These are phyloP conservation scores for Nebria ingens DNA, from an alignment of 1,140 invertebrate genomes.

Conservation along the genomic window DNA sequence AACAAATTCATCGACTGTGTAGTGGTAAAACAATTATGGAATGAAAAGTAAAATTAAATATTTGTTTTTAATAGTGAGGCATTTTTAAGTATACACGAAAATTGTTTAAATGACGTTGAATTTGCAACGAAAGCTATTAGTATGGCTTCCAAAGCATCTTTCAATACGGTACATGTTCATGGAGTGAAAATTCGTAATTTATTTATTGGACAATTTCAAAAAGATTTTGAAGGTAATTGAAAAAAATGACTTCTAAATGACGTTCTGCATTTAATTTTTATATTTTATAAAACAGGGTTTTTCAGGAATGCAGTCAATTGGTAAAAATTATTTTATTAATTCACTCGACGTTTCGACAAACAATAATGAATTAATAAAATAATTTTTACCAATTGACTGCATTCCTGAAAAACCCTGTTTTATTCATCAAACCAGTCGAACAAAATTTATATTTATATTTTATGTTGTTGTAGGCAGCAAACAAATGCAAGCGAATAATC, in stretches of 20 bases:
- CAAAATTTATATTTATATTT: constrained; percentile 19
- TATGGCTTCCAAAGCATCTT: constrained; percentile 16
- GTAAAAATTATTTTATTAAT: too few relatives aligned
- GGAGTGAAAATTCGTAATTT: constrained; percentile 14
- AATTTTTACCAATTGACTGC: too few relatives aligned
- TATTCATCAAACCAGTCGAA: too few relatives aligned
- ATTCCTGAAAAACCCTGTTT: too few relatives aligned
- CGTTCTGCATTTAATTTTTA: too few relatives aligned
- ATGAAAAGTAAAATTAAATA: constrained; percentile 11
- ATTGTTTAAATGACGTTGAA: constrained; percentile 18
- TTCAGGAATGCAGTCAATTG: too few relatives aligned
- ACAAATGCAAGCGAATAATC: constrained; percentile 17
- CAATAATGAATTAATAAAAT: constrained; percentile 18
- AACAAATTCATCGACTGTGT: too few relatives aligned
- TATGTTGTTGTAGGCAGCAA: constrained; percentile 11
- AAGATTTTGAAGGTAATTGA: constrained; percentile 18
- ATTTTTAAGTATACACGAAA: constrained; percentile 14
- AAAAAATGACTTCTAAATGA: background rate
- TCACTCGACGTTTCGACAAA: too few relatives aligned
- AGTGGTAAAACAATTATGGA: constrained; percentile 9
- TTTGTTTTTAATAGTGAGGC: constrained; percentile 15
- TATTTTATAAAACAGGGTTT: too few relatives aligned
- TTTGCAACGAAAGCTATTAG: constrained; percentile 18
- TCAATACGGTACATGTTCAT: constrained; percentile 14
- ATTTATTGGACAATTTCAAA: constrained; percentile 18